Percentiles rank a stretch among this genome's conserved stretches.
Evolutionary conservation across 2,113 vertebrate species (phyloP).

Genomic region (Sceloporus tristichus): DNA sequence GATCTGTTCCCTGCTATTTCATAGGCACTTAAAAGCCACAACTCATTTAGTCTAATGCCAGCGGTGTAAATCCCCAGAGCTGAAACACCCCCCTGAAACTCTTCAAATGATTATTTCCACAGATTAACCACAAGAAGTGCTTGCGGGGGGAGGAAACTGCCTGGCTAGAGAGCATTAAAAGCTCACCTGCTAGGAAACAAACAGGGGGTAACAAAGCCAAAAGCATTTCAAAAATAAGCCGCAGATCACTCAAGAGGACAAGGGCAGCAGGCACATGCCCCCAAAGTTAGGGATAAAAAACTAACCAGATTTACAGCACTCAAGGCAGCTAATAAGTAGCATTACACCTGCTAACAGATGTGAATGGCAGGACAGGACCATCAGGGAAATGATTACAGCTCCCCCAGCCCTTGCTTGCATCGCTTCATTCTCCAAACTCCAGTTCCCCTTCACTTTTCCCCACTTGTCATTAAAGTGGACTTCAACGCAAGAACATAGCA

Average conservation of each 20-base stretch:
- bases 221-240: not conserved
- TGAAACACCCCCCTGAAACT: constrained; percentile 15
- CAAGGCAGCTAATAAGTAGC: not conserved
- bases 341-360: not conserved
- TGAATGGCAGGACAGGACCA: not conserved
- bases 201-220: not conserved
- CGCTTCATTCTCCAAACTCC: not conserved
- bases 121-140: constrained; percentile 17
- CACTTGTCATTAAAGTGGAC: not conserved
- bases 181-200: not conserved
- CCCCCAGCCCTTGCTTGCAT: not conserved
- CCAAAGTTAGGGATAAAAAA: not conserved
- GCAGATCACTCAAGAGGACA: not conserved
- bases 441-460: not conserved
- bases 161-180: not conserved
- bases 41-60: constrained; percentile 28
- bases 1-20: not conserved
- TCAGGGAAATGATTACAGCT: not conserved
- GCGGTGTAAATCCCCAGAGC: constrained; percentile 21
- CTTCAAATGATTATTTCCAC: constrained; percentile 23
- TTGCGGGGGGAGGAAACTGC: not conserved
- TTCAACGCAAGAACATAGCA: not conserved
- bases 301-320: not conserved
- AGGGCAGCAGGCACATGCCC: not conserved
- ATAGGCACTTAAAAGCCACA: constrained; percentile 10